phyloP scores from a whole-genome alignment of 2,113 vertebrate genomes.

The Trogon melanurus region DNA sequence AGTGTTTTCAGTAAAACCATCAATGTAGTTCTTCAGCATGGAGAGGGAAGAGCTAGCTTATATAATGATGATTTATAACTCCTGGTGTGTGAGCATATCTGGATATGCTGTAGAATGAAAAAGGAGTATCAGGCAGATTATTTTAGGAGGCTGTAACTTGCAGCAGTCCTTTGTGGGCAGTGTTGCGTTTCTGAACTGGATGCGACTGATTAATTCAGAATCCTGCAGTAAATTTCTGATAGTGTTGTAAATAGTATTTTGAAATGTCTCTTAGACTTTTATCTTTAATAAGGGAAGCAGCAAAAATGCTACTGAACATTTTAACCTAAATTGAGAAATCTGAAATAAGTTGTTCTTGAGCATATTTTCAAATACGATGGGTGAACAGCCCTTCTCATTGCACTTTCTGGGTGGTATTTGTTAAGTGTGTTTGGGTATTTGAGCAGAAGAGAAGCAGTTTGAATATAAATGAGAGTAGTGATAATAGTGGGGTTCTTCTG shows the following conservation, averaged over 20 bases:
- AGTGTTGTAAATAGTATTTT: background rate
- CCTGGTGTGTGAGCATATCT: background rate
- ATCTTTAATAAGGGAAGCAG: background rate
- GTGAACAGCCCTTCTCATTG: background rate
- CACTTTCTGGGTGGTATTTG: background rate
- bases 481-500: background rate
- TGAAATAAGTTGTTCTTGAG: background rate
- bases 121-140: background rate
- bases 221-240: background rate
- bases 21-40: background rate
- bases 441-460: background rate
- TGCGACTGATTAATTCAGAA: background rate
- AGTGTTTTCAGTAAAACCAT: background rate
- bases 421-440: background rate
- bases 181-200: background rate
- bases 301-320: background rate
- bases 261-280: background rate
- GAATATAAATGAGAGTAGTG: background rate
- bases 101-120: background rate
- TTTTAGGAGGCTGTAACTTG: background rate
- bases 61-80: fast-evolving
- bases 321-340: background rate
- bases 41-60: background rate
- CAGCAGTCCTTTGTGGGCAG: background rate
- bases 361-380: background rate